phyloP scores from a whole-genome alignment of 1,140 invertebrate genomes.

The Contarinia nasturtii region DNA sequence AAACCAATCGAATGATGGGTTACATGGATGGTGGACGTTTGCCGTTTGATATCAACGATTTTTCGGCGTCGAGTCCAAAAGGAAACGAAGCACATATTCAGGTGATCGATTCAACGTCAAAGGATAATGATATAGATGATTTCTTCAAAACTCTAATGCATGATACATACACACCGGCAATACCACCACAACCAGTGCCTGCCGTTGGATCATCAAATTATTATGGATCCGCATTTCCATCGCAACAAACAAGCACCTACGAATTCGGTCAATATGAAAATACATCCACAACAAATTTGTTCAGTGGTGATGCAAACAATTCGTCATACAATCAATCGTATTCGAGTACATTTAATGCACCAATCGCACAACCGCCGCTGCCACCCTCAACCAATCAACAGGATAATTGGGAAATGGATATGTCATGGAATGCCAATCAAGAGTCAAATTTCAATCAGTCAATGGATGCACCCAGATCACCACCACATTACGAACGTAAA shows the following conservation, averaged over 20 bases:
- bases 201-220: not conserved
- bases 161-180: not conserved
- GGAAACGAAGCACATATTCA: not conserved
- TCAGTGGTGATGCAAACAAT: not conserved
- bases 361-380: constrained; percentile 34
- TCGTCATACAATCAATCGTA: constrained; percentile 1
- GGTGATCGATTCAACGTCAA: not conserved
- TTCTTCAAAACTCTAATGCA: not conserved
- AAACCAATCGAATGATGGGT: constrained; percentile 17
- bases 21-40: constrained; percentile 17
- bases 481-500: constrained; percentile 41
- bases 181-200: constrained; percentile 5
- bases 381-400: constrained; percentile 23
- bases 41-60: constrained; percentile 23
- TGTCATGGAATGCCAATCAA: constrained; percentile 18
- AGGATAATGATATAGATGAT: constrained; percentile 2
- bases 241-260: too few relatives aligned
- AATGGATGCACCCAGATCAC: constrained; percentile 40
- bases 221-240: too few relatives aligned
- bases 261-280: too few relatives aligned
- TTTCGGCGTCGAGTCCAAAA: constrained; percentile 10
- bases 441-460: constrained; percentile 9
- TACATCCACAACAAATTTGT: constrained; percentile 3
- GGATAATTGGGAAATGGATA: constrained; percentile 20
- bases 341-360: constrained; percentile 15